Percentiles rank a stretch among this genome's conserved stretches.
Conservation (phyloP, 2,888 invertebrate species). For the Lochmaea capreae region DNA sequence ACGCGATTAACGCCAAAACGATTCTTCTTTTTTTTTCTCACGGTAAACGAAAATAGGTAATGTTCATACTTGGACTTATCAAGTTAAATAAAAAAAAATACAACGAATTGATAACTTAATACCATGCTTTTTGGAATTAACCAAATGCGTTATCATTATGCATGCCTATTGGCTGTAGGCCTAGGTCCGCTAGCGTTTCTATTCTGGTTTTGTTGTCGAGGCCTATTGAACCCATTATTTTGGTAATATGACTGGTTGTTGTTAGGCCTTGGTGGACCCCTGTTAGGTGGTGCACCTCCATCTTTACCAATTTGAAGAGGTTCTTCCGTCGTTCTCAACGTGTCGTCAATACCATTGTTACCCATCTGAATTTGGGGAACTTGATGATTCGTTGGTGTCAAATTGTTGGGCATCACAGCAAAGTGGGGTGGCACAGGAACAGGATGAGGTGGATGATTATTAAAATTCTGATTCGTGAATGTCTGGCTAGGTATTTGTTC, state of each 20-base stretch:
- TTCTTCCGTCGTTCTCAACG: constrained; percentile 48
- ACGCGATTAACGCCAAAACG: background rate
- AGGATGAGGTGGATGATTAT: constrained; percentile 67
- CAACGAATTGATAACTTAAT: constrained; percentile 41
- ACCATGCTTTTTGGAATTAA: constrained; percentile 30
- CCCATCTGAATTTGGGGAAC: constrained; percentile 46
- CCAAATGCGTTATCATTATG: constrained; percentile 29
- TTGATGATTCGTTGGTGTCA: constrained; percentile 57
- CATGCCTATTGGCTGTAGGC: constrained; percentile 45
- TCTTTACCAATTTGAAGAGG: constrained; percentile 45
- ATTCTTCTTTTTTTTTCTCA: background rate
- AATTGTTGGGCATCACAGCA: constrained; percentile 41
- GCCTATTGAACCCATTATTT: constrained; percentile 60
- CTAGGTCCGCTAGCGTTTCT: constrained; percentile 57
- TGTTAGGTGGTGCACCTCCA: constrained; percentile 46
- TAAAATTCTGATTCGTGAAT: constrained; percentile 86
- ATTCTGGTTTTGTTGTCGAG: constrained; percentile 52
- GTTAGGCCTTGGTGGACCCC: constrained; percentile 49
- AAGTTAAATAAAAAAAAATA: constrained; percentile 38
- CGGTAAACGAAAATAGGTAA: constrained; percentile 22
- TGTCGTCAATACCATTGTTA: constrained; percentile 51
- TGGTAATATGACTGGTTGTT: constrained; percentile 60
- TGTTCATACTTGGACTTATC: constrained; percentile 40
- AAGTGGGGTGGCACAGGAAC: constrained; percentile 70
- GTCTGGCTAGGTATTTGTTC: constrained; percentile 83